Evolutionary conservation across 2,888 invertebrate genomes (phyloP).

Genomic region (Gastracanthus pulcherrimus): DNA sequence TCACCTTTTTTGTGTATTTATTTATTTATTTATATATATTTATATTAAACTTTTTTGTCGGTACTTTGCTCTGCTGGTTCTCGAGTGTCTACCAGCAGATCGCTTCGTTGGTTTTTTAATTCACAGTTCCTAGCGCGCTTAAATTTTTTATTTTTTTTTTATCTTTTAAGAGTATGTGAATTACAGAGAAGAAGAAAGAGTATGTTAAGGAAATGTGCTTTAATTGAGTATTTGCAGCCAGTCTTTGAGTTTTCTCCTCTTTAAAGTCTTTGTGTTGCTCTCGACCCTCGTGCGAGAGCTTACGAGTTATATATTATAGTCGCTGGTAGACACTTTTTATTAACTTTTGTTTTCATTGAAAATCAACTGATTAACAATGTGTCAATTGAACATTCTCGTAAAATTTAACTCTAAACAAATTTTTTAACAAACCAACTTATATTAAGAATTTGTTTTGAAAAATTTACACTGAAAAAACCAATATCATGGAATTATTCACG

Average conservation of each 20-base stretch:
- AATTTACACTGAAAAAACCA: too few relatives aligned
- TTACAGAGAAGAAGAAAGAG: constrained; percentile 44
- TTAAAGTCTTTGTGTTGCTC: constrained; percentile 51
- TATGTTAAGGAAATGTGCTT: constrained; percentile 47
- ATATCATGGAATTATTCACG: neutral
- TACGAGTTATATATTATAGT: constrained; percentile 7
- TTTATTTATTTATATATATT: constrained; percentile 22
- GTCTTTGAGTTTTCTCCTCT: constrained; percentile 55
- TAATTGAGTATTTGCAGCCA: constrained; percentile 57
- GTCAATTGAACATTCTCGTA: constrained; percentile 19
- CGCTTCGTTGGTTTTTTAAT: constrained; percentile 52
- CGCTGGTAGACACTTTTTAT: constrained; percentile 46
- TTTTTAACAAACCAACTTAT: neutral
- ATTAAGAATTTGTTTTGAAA: neutral
- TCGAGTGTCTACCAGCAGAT: constrained; percentile 54
- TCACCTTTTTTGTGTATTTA: constrained; percentile 15
- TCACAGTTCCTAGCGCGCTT: constrained; percentile 35
- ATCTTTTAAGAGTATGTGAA: constrained; percentile 21
- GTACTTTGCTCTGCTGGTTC: neutral
- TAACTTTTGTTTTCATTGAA: neutral
- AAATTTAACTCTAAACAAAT: neutral
- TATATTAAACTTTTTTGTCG: constrained; percentile 26
- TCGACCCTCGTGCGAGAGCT: constrained; percentile 11
- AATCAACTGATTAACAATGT: constrained; percentile 17
- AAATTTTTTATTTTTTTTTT: constrained; percentile 27